These are phyloP conservation scores for Gallinago undulata DNA, from an alignment of 2,113 vertebrate species.

Conservation along the genomic window DNA sequence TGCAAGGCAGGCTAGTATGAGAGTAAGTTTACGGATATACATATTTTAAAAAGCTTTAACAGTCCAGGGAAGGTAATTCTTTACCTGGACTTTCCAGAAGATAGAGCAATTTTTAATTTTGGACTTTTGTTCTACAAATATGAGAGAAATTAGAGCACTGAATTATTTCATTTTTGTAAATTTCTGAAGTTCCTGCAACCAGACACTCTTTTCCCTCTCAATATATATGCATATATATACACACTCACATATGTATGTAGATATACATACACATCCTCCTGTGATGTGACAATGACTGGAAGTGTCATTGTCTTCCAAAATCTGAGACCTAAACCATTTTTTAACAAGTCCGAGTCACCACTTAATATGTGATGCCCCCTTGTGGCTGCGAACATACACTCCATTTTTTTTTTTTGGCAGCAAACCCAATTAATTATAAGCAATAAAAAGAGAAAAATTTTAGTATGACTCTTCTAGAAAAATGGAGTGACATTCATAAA, in stretches of 20 bases:
- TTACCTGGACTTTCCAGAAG: not conserved
- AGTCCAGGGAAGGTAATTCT: not conserved
- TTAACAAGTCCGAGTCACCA: not conserved
- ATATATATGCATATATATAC: fast-evolving
- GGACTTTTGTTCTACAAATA: not conserved
- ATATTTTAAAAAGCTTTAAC: not conserved
- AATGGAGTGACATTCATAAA: not conserved
- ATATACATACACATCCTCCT: not conserved
- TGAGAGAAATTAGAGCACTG: not conserved
- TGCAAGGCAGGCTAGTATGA: not conserved
- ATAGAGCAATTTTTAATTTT: not conserved
- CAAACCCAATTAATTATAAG: not conserved
- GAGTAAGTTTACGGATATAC: not conserved
- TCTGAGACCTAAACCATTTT: not conserved
- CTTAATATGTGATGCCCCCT: not conserved
- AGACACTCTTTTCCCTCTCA: not conserved
- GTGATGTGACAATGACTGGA: not conserved
- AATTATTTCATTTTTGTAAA: not conserved
- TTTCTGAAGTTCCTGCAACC: not conserved
- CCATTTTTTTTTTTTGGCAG: not conserved
- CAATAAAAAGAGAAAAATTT: not conserved
- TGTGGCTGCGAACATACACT: not conserved
- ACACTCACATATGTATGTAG: too few species aligned
- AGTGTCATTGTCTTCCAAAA: not conserved
- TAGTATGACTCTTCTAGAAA: not conserved